A percentile compares a stretch with the other conserved stretches of the same genome.
Evolutionary conservation across 2,888 invertebrate species (phyloP).

Genomic region (Dorcus hopei): DNA sequence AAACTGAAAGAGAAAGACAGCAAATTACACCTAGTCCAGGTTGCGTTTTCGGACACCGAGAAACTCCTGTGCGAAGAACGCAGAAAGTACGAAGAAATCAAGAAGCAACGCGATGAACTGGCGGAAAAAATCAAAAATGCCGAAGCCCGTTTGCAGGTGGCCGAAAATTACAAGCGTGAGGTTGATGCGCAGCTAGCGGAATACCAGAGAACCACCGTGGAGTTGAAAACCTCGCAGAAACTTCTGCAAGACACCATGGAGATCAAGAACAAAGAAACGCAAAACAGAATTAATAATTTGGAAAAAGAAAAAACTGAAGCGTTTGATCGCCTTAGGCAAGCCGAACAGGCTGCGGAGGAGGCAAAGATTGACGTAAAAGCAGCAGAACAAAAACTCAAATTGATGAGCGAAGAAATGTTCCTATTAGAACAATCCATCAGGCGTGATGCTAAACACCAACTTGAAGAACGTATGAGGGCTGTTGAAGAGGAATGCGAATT

Average conservation of each 20-base stretch:
- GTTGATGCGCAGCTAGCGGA: slow-evolving; percentile 22
- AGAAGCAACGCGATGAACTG: slow-evolving; percentile 23
- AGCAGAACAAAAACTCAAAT: slow-evolving; percentile 27
- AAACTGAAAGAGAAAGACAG: slow-evolving; percentile 49
- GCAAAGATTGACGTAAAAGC: slow-evolving; percentile 33
- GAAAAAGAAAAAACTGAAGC: slow-evolving; percentile 35
- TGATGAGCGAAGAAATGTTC: slow-evolving; percentile 11
- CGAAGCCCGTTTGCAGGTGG: slow-evolving; percentile 33
- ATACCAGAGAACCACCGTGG: slow-evolving; percentile 16
- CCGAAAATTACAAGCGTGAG: slow-evolving; percentile 38
- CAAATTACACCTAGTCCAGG: slow-evolving; percentile 33
- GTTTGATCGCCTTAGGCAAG: slow-evolving; percentile 1
- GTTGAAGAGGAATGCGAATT: slow-evolving; percentile 33
- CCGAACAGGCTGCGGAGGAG: slow-evolving; percentile 26
- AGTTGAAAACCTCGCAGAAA: slow-evolving; percentile 32
- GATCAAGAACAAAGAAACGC: slow-evolving; percentile 36
- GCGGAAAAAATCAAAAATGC: slow-evolving; percentile 17
- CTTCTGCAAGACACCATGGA: slow-evolving; percentile 29
- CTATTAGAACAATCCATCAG: slow-evolving; percentile 2
- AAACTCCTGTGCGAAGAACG: slow-evolving; percentile 1
- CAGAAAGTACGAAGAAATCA: slow-evolving; percentile 18
- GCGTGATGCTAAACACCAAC: slow-evolving; percentile 2
- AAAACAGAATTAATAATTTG: slow-evolving; percentile 38
- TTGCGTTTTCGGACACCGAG: background rate
- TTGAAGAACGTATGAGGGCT: slow-evolving; percentile 28